Conservation (phyloP, 2,113 vertebrate genomes). For the Struthio camelus region DNA sequence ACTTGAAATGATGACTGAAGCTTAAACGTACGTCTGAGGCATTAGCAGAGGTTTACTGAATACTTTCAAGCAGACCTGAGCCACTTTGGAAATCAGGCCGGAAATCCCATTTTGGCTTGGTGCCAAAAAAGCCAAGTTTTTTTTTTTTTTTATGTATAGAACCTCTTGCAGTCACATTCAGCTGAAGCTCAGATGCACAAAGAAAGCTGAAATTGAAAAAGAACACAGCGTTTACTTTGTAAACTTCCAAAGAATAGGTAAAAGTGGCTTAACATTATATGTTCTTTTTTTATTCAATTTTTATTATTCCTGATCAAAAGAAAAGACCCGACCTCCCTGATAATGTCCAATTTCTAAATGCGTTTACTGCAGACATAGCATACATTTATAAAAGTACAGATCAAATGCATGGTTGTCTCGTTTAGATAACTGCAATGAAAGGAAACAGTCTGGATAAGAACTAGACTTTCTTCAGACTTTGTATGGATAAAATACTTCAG, state of each 20-base stretch:
- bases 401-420: not conserved
- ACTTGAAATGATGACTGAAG: not conserved
- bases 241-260: not conserved
- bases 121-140: too few species aligned
- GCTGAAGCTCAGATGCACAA: not conserved
- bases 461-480: not conserved
- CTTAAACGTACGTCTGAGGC: not conserved
- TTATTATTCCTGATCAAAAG: not conserved
- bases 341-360: not conserved
- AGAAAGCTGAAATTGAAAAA: not conserved
- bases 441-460: not conserved
- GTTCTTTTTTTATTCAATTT: not conserved
- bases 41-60: not conserved
- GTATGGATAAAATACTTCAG: not conserved
- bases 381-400: not conserved
- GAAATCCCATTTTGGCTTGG: not conserved
- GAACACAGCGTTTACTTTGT: not conserved
- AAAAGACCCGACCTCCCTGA: fast-evolving
- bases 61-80: fast-evolving
- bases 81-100: not conserved
- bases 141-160: not conserved
- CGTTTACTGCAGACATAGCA: fast-evolving
- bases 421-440: not conserved
- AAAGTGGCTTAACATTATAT: not conserved
- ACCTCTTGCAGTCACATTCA: not conserved